Conservation (phyloP, 37 sponge, comb jelly and placozoan species). For the Aplysina aerophoba region DNA sequence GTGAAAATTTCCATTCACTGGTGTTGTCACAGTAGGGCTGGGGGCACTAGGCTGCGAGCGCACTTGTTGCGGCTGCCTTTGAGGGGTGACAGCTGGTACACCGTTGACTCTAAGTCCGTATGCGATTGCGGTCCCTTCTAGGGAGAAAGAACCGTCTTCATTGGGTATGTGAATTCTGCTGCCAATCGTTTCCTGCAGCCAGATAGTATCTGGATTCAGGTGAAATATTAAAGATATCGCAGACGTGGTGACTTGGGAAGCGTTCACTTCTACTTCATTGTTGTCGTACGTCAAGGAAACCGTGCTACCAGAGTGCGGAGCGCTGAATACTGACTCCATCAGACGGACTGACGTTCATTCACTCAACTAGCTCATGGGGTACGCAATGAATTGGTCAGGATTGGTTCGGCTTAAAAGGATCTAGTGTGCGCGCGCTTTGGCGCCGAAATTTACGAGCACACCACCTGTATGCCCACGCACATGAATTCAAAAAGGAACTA, state of each 20-base stretch:
- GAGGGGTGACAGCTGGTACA: background rate
- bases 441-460: too few species aligned
- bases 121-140: background rate
- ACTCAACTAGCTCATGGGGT: too few species aligned
- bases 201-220: constrained; percentile 28
- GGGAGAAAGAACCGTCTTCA: background rate
- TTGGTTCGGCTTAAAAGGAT: too few species aligned
- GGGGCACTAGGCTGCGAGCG: background rate
- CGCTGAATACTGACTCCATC: too few species aligned
- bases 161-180: constrained; percentile 21
- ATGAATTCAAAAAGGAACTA: too few species aligned
- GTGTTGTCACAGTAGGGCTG: background rate
- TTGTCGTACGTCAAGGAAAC: background rate
- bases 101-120: constrained; percentile 7
- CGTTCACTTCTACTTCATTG: background rate
- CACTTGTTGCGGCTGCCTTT: background rate
- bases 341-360: too few species aligned
- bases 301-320: background rate
- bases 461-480: too few species aligned
- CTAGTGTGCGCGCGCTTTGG: too few species aligned
- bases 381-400: too few species aligned
- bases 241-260: background rate
- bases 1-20: background rate
- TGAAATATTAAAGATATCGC: background rate
- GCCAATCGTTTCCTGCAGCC: constrained; percentile 22